Conservation (phyloP, 2,888 invertebrate genomes). For the Ornithoptera priamus region DNA sequence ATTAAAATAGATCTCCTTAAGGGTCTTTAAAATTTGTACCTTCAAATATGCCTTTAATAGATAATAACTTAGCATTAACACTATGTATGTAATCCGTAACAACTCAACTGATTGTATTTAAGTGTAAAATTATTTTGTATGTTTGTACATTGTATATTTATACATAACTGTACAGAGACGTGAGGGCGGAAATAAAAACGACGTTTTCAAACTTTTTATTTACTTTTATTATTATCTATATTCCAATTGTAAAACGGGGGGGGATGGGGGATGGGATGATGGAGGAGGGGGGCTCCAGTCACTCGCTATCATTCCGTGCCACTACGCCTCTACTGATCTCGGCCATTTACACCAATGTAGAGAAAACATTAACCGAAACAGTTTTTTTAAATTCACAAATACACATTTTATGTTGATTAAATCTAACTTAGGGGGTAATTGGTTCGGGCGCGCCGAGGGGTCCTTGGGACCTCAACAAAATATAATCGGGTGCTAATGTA, state of each 20-base stretch:
- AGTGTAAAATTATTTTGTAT: conserved; percentile 42
- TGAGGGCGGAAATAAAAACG: conserved; percentile 54
- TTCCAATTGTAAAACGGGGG: conserved; percentile 76
- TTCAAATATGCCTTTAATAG: conserved; percentile 15
- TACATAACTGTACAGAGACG: conserved; percentile 39
- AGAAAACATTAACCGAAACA: conserved; percentile 75
- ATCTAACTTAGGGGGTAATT: conserved; percentile 62
- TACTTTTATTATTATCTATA: conserved; percentile 71
- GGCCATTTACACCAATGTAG: conserved; percentile 76
- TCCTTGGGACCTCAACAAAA: conserved; percentile 38
- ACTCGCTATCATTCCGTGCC: conserved; percentile 73
- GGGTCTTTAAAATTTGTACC: conserved; percentile 16
- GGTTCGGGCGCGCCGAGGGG: conserved; percentile 57
- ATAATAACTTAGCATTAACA: background rate
- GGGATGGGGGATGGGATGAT: conserved; percentile 28
- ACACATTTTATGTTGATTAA: conserved; percentile 78
- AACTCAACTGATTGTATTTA: conserved; percentile 12
- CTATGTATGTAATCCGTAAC: conserved; percentile 2
- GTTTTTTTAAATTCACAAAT: conserved; percentile 74
- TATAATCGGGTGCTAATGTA: conserved; percentile 26
- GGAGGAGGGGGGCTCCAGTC: conserved; percentile 58
- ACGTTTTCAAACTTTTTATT: conserved; percentile 70
- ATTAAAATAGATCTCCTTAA: conserved; percentile 19
- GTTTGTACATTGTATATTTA: conserved; percentile 63
- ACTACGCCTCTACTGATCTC: conserved; percentile 74